These are phyloP conservation scores for Exephanes ischioxanthus DNA, from an alignment of 2,888 invertebrate genomes.

Conservation along the genomic window DNA sequence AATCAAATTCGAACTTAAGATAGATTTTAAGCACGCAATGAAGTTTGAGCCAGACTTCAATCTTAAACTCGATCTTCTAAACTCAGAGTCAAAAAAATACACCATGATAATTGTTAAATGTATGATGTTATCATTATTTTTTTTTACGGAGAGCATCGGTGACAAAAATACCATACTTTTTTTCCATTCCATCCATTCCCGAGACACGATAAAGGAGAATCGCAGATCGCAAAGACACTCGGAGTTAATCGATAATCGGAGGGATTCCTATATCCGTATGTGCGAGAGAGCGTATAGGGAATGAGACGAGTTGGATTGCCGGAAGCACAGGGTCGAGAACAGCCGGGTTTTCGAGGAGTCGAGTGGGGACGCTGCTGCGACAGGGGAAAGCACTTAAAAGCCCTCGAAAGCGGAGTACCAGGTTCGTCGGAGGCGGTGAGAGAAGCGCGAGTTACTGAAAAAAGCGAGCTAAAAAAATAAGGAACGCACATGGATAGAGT, in stretches of 20 bases:
- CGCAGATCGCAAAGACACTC: background rate
- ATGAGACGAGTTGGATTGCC: conserved; percentile 57
- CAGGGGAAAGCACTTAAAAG: conserved; percentile 79
- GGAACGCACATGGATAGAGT: conserved; percentile 14
- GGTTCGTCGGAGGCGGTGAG: conserved; percentile 61
- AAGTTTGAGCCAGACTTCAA: too few species aligned
- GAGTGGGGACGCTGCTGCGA: conserved; percentile 55
- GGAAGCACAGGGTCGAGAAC: conserved; percentile 53
- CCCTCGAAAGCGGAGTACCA: conserved; percentile 68
- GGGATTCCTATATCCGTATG: conserved; percentile 22
- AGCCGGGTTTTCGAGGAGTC: conserved; percentile 43
- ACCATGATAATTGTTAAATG: too few species aligned
- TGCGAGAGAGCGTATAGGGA: conserved; percentile 43
- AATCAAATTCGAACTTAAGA: too few species aligned
- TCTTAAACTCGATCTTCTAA: too few species aligned
- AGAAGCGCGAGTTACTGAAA: conserved; percentile 41
- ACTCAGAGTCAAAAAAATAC: too few species aligned
- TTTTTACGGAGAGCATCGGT: background rate
- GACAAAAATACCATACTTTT: background rate
- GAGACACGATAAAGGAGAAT: background rate
- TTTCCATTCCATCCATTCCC: background rate
- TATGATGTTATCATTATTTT: too few species aligned
- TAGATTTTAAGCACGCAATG: too few species aligned
- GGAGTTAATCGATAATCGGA: conserved; percentile 43
- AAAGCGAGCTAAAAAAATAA: conserved; percentile 57